phyloP scores from a whole-genome alignment of 2,888 invertebrate genomes.

The Clunio marinus region DNA sequence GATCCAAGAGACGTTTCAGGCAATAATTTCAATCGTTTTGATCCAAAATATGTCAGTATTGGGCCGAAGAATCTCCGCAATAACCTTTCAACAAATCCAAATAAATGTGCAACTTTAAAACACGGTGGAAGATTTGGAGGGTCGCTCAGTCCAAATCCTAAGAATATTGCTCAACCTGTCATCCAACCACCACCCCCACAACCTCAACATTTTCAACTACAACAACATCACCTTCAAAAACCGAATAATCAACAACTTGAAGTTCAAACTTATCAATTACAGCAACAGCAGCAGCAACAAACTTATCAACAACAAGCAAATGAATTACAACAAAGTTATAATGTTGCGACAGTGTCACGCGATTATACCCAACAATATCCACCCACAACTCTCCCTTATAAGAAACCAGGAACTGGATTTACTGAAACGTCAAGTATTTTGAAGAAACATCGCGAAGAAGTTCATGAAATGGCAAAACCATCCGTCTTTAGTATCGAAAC shows the following conservation, averaged over 20 bases:
- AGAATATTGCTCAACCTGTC: slow-evolving; percentile 48
- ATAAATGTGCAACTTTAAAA: slow-evolving; percentile 51
- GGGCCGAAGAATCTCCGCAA: slow-evolving; percentile 47
- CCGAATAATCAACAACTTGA: slow-evolving; percentile 41
- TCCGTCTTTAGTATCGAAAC: slow-evolving; percentile 52
- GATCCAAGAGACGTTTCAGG: slow-evolving; percentile 51
- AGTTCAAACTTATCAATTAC: slow-evolving; percentile 32
- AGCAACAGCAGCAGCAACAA: slow-evolving; percentile 31
- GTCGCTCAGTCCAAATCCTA: slow-evolving; percentile 48
- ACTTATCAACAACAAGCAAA: slow-evolving; percentile 37
- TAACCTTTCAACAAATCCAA: slow-evolving; percentile 40
- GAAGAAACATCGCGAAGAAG: slow-evolving; percentile 24
- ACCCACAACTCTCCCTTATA: slow-evolving; percentile 39
- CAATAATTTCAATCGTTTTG: slow-evolving; percentile 52
- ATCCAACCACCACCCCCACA: slow-evolving; percentile 41
- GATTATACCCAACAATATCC: slow-evolving; percentile 35
- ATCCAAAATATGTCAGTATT: slow-evolving; percentile 52
- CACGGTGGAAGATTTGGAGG: slow-evolving; percentile 52
- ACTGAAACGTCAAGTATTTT: slow-evolving; percentile 36
- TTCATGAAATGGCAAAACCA: slow-evolving; percentile 44
- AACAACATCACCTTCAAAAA: slow-evolving; percentile 39
- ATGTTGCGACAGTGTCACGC: slow-evolving; percentile 39
- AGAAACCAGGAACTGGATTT: slow-evolving; percentile 35
- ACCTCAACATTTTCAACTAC: slow-evolving; percentile 41
- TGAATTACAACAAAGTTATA: slow-evolving; percentile 40